These are phyloP conservation scores for Lytechinus pictus DNA, from an alignment of 35 echinoderm and acorn worm genomes.

Conservation along the genomic window DNA sequence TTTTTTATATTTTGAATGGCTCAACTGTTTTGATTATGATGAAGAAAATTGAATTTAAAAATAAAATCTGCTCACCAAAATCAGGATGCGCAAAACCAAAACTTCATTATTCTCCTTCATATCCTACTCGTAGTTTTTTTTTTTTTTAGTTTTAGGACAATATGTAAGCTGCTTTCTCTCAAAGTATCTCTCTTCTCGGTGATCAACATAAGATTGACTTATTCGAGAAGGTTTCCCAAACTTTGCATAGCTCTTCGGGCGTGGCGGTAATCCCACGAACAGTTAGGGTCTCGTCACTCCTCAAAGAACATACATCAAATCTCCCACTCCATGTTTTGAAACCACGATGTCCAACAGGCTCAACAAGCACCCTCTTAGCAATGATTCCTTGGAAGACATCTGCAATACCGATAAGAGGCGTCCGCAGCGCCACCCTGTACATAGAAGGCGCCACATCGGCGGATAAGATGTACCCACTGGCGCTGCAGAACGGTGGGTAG, in stretches of 20 bases:
- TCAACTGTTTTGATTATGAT: too few species aligned
- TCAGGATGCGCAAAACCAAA: too few species aligned
- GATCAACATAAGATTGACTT: not conserved
- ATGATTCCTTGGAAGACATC: conserved; percentile 74
- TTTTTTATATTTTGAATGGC: too few species aligned
- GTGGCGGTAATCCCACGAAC: not conserved
- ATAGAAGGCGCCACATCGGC: conserved; percentile 48
- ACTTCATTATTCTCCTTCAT: too few species aligned
- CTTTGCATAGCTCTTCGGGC: not conserved
- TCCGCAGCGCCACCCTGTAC: conserved; percentile 50
- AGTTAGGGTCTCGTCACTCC: not conserved
- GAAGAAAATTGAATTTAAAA: too few species aligned
- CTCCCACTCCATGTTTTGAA: conserved; percentile 54
- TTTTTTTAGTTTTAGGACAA: too few species aligned
- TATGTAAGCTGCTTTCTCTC: too few species aligned
- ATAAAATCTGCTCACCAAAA: too few species aligned
- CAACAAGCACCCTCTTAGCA: conserved; percentile 35
- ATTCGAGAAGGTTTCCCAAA: conserved; percentile 5
- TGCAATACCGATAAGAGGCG: conserved; percentile 60
- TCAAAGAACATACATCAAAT: not conserved
- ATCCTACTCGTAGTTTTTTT: too few species aligned
- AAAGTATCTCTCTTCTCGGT: too few species aligned
- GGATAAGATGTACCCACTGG: conserved; percentile 62
- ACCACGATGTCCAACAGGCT: conserved; percentile 43
- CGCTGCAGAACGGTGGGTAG: conserved; percentile 65